Conservation (phyloP, 1,140 invertebrate species). For the Hetaerina americana region DNA sequence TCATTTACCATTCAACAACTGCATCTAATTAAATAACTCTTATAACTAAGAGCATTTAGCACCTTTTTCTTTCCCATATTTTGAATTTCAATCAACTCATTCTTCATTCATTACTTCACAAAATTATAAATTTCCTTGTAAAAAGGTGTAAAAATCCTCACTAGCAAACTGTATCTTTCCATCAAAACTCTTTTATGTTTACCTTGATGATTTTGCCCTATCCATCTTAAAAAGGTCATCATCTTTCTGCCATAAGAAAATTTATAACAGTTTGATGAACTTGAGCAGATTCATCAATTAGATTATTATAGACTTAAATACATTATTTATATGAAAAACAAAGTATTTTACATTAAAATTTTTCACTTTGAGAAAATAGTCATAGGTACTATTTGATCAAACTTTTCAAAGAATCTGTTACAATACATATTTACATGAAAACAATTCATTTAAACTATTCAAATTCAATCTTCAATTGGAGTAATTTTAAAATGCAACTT, state of each 20-base stretch:
- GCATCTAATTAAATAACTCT: neutral
- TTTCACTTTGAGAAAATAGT: neutral
- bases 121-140: neutral
- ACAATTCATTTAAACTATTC: neutral
- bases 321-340: neutral
- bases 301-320: neutral
- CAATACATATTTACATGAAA: neutral
- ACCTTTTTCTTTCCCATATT: neutral
- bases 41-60: neutral
- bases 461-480: neutral
- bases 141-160: neutral
- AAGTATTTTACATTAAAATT: neutral
- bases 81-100: no score
- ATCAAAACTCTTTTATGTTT: neutral
- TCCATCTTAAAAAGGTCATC: neutral
- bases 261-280: neutral
- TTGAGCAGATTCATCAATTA: neutral
- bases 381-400: neutral
- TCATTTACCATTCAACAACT: neutral
- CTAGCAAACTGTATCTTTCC: neutral
- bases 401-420: neutral
- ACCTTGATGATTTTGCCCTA: neutral
- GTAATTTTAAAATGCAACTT: neutral
- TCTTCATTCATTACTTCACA: neutral
- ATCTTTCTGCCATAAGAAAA: neutral